Evolutionary conservation across 1,140 invertebrate species (phyloP).

Genomic region (Physella acuta): DNA sequence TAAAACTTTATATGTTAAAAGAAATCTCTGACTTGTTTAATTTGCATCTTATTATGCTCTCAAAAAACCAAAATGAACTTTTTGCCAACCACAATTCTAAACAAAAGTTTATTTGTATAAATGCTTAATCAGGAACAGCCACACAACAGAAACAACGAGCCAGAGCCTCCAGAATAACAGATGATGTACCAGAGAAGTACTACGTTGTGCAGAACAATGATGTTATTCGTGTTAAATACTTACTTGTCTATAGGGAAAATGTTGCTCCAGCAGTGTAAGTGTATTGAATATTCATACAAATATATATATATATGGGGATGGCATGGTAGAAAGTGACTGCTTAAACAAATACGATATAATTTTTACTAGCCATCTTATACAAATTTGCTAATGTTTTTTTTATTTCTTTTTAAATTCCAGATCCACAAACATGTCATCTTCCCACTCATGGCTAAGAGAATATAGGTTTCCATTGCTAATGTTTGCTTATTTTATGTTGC

Average conservation of each 20-base stretch:
- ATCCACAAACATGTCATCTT: constrained; percentile 1
- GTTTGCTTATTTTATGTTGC: constrained; percentile 44
- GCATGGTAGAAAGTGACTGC: background rate
- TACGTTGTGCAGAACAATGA: constrained; percentile 77
- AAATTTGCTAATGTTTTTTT: background rate
- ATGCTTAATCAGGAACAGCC: too few species aligned
- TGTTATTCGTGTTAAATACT: constrained; percentile 73
- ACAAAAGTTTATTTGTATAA: too few species aligned
- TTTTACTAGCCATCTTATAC: background rate
- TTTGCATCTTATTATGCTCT: too few species aligned
- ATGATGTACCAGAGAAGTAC: constrained; percentile 71
- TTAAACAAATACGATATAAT: background rate
- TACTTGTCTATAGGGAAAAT: constrained; percentile 70
- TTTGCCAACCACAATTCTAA: too few species aligned
- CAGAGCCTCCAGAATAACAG: constrained; percentile 55
- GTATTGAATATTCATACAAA: too few species aligned
- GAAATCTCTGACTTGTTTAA: too few species aligned
- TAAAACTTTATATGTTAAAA: too few species aligned
- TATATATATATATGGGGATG: too few species aligned
- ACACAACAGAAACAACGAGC: constrained; percentile 33
- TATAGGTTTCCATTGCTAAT: constrained; percentile 54
- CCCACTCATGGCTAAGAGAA: constrained; percentile 42
- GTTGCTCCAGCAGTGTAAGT: background rate
- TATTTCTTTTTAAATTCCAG: background rate
- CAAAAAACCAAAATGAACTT: too few species aligned